Evolutionary conservation across 1,140 invertebrate genomes (phyloP).

Genomic region (Alviniconcha marisindica): DNA sequence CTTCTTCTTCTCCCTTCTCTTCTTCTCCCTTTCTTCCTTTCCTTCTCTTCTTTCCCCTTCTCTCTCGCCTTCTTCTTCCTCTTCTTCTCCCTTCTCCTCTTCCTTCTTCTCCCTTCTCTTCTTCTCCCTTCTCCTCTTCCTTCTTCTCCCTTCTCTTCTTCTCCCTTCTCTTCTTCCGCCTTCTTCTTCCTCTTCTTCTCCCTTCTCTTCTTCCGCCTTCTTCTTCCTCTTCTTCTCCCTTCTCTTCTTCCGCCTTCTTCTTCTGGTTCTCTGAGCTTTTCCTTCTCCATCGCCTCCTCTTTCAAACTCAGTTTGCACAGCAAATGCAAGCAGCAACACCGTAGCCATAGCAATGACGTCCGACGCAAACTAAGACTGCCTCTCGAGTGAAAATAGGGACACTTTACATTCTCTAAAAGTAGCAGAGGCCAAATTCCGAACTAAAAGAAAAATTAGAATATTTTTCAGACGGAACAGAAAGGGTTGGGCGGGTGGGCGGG

Average conservation of each 20-base stretch:
- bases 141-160: slow-evolving; percentile 17
- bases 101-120: background rate
- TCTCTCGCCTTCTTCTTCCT: background rate
- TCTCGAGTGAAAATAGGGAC: too few species aligned
- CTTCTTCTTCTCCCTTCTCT: background rate
- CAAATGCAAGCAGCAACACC: too few species aligned
- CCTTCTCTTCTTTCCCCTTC: background rate
- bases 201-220: slow-evolving; percentile 26
- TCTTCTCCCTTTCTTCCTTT: slow-evolving; percentile 5
- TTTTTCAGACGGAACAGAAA: too few species aligned
- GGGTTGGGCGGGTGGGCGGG: too few species aligned
- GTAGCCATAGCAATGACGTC: too few species aligned
- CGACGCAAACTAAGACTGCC: too few species aligned
- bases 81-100: background rate
- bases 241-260: slow-evolving; percentile 15
- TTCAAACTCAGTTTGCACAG: background rate
- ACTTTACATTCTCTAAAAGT: too few species aligned
- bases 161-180: slow-evolving; percentile 9
- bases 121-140: slow-evolving; percentile 4
- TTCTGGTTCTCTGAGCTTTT: slow-evolving; percentile 2
- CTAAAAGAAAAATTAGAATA: too few species aligned
- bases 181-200: slow-evolving; percentile 20
- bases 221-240: slow-evolving; percentile 40
- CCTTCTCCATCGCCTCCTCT: background rate
- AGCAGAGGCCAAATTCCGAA: too few species aligned